These are phyloP conservation scores for Acipenser transmontanus DNA, from an alignment of 2,797 vertebrate species.

Conservation along the genomic window DNA sequence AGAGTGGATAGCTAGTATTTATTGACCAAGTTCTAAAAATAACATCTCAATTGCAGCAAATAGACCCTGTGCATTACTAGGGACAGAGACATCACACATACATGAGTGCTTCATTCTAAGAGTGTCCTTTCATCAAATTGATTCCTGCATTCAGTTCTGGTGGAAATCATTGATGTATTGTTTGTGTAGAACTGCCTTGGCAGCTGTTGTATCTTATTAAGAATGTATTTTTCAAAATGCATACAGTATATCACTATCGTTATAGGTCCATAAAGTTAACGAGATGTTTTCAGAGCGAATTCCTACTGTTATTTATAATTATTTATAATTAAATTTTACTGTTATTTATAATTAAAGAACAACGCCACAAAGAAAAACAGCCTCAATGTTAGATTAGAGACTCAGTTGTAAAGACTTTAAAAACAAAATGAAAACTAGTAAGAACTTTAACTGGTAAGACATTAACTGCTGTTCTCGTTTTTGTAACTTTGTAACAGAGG, in stretches of 20 bases:
- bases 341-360: no score
- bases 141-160: constrained; percentile 56
- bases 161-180: constrained; percentile 57
- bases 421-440: no score
- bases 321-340: no score
- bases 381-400: no score
- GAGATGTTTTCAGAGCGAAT: not conserved
- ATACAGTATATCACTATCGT: not conserved
- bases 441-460: no score
- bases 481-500: no score
- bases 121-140: constrained; percentile 32
- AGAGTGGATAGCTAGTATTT: constrained; percentile 1
- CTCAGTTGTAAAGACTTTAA: no score
- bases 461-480: no score
- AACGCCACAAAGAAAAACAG: no score
- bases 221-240: not conserved
- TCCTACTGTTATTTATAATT: no score
- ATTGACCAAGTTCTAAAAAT: constrained; percentile 52
- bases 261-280: not conserved
- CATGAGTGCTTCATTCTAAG: constrained; percentile 13
- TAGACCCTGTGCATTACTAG: constrained; percentile 39
- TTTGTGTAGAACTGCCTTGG: constrained; percentile 42
- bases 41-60: constrained; percentile 34
- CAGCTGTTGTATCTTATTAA: constrained; percentile 21
- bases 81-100: constrained; percentile 47